phyloP scores from a whole-genome alignment of 2,797 vertebrate species.

The Dipus sagitta region DNA sequence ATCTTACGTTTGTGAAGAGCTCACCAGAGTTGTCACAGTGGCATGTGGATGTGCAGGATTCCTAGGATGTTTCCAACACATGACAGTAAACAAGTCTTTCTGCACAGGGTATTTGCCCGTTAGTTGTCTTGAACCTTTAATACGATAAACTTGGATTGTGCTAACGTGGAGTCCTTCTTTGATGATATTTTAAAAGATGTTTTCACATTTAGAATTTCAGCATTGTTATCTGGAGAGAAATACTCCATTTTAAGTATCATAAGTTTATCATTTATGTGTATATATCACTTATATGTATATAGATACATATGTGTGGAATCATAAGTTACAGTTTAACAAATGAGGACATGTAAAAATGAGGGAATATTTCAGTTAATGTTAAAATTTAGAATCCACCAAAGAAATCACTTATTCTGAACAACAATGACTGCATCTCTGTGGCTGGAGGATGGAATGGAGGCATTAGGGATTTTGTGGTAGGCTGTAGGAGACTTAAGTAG shows the following conservation, averaged over 20 bases:
- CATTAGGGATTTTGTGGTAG: neutral
- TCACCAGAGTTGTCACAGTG: neutral
- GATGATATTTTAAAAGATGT: neutral
- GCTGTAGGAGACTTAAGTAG: too few relatives aligned
- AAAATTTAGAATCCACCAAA: neutral
- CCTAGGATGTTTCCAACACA: neutral
- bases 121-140: neutral
- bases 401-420: neutral
- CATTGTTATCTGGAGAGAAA: neutral
- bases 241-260: neutral
- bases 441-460: neutral
- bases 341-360: neutral
- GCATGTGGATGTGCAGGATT: neutral
- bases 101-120: neutral
- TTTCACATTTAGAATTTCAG: conserved; percentile 5
- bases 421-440: neutral
- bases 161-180: conserved; percentile 30
- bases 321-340: neutral
- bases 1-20: conserved; percentile 26
- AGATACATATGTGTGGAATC: neutral
- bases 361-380: conserved; percentile 23
- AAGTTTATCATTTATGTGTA: neutral
- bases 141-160: neutral
- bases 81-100: neutral
- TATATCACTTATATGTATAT: neutral